Evolutionary conservation across 2,797 vertebrate species (phyloP), one percentile per base, ranked within the genome.

Genomic region (Alcedo atthis): DNA sequence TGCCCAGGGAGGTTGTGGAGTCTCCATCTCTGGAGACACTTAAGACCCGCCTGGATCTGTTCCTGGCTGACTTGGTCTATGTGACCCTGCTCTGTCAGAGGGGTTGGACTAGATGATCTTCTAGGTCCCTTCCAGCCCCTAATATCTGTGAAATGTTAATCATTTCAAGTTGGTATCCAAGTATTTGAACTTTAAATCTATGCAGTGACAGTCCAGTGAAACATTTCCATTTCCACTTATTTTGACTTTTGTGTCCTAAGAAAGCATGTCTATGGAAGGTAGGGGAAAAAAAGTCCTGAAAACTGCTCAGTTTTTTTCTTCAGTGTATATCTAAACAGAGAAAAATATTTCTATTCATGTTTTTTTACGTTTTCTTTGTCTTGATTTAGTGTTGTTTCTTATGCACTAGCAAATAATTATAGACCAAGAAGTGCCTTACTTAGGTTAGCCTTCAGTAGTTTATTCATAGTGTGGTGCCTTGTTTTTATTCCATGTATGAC

Each of bases 401-500:
- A 1, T 15, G 7, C 57, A 89, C 17, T 59, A 66, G 24, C 7
- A 68, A 61, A 43, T 71, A 6, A n/a, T 43, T 46, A 78, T 3
- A 35, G 8, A 68, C 15, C 37, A 62, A 54, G 33, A 14, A 25
- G 1, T 9, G 5, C 10, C 9, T 33, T 67, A 42, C 5, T 33
- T 20, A 67, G 69, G 14, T 61, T 10, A 61, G 33, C 8, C 42
- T 90, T 82, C 25, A 59, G n/a, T 17, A 69, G 6, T 7, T 16
- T 37, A 5, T 25, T 66, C 14, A 59, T 11, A 2, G 25, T 53
- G 43, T 35, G 26, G 21, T 76, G 18, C 21, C 30, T 40, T 3
- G 1, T 24, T 57, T 66, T 49, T n/a, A 2, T 9, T 6, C 37
- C 12, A n/a, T 1, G 1, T 21, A 30, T 1, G 2, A 26, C 15